Conservation (phyloP, 2,888 invertebrate species). For the Leptopterna dolabrata region DNA sequence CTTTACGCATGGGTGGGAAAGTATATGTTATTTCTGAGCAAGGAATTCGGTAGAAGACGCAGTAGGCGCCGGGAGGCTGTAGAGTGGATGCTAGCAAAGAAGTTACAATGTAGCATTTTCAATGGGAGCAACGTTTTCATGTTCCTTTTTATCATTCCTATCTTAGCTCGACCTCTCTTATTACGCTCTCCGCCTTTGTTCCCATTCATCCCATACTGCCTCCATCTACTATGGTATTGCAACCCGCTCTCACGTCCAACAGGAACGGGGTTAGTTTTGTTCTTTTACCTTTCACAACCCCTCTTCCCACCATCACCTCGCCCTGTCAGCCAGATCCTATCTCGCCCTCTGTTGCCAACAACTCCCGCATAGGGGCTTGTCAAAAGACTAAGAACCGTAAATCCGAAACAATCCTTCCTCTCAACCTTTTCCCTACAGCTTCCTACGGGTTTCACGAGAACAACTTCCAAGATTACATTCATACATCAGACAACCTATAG, state of each 20-base stretch:
- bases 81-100: background rate
- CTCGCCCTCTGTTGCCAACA: conserved; percentile 26
- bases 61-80: background rate
- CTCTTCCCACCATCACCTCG: background rate
- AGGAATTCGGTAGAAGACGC: background rate
- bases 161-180: conserved; percentile 17
- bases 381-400: conserved; percentile 46
- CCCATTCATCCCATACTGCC: conserved; percentile 33
- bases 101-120: background rate
- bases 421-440: background rate
- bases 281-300: conserved; percentile 37
- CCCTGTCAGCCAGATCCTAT: conserved; percentile 27
- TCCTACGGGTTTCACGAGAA: conserved; percentile 1
- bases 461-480: conserved; percentile 35
- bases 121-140: background rate
- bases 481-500: conserved; percentile 30
- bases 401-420: conserved; percentile 46
- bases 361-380: conserved; percentile 48
- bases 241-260: conserved; percentile 22
- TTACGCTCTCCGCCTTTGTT: conserved; percentile 19
- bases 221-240: conserved; percentile 24
- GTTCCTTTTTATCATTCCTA: conserved; percentile 16
- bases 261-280: conserved; percentile 36
- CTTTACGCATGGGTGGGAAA: too few relatives aligned
- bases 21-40: background rate